Percentiles rank a stretch among this genome's conserved stretches.
phyloP scores from a whole-genome alignment of 1,140 invertebrate genomes.

The Dermatophagoides farinae region DNA sequence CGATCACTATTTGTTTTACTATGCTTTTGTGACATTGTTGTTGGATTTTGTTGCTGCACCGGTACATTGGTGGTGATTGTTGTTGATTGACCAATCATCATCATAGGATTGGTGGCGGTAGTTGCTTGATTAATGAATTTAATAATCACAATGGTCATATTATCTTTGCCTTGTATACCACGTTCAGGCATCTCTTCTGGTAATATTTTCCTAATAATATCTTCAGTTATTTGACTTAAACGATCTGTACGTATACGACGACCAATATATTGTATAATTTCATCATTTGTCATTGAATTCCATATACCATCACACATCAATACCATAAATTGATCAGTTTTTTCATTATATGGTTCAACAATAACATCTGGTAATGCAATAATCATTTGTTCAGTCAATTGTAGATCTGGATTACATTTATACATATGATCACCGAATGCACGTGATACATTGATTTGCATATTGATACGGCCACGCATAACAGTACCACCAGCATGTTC shows the following conservation, averaged over 20 bases:
- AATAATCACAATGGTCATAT: conserved; percentile 92
- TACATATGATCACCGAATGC: conserved; percentile 89
- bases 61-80: too few species aligned
- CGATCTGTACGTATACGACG: conserved; percentile 38
- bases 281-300: conserved; percentile 88
- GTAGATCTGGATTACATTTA: conserved; percentile 46
- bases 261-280: conserved; percentile 70
- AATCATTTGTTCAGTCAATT: conserved; percentile 72
- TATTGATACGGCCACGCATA: conserved; percentile 68
- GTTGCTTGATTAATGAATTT: conserved; percentile 15
- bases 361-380: conserved; percentile 78
- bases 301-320: conserved; percentile 94
- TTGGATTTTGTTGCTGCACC: too few species aligned
- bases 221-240: conserved; percentile 66
- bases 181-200: conserved; percentile 71
- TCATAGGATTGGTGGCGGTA: too few species aligned
- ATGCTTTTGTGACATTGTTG: too few species aligned
- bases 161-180: conserved; percentile 79
- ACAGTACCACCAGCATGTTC: conserved; percentile 74
- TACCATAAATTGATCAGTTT: conserved; percentile 73
- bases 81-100: too few species aligned
- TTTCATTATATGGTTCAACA: conserved; percentile 31
- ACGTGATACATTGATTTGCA: conserved; percentile 82
- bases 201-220: conserved; percentile 78
- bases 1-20: too few species aligned